Evolutionary conservation across 2,888 invertebrate genomes (phyloP), one percentile per base, ranked within the genome.

Genomic region (Anthophora plumipes): DNA sequence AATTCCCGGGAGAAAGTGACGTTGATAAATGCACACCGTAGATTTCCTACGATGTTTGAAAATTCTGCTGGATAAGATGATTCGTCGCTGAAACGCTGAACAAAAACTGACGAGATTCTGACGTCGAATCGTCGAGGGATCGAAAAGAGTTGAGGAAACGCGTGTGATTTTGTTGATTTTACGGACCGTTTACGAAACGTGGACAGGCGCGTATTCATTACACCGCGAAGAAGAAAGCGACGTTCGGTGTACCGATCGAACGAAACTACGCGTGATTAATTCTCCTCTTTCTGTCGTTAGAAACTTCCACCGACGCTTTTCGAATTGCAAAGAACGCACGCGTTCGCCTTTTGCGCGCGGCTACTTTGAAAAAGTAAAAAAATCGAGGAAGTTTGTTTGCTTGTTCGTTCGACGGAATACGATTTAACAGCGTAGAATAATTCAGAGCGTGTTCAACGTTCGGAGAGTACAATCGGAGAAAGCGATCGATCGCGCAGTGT

Each of bases 401-500:
- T 43, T 12, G 43, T 39, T 39, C 39, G 11, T 43, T 11, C 8
- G 11, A 11, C 9, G 8, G 11, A 43, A 43, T 8, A 1, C 43
- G 43, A 9, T 43, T 8, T 9, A 43, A 43, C 43, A 43, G 14
- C 9, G n/a, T 5, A 7, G 8, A n/a, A 48, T n/a, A 48, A 48
- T 5, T 48, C n/a, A n/a, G n/a, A n/a, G n/a, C n/a, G n/a, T n/a
- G n/a, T n/a, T n/a, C n/a, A n/a, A n/a, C n/a, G n/a, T n/a, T n/a
- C 11, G 12, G 9, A 48, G 67, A 41, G 14, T 22, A 5, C 25
- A 50, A 68, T 50, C 50, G 59, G 73, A 67, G 73, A 73, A 67
- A 67, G 73, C 50, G 68, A 73, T 73, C 67, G 73, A 59, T 73
- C n/a, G n/a, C n/a, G n/a, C n/a, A n/a, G n/a, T n/a, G n/a, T n/a